phyloP scores from a whole-genome alignment of 2,888 invertebrate genomes.

The Anarsia innoxiella region DNA sequence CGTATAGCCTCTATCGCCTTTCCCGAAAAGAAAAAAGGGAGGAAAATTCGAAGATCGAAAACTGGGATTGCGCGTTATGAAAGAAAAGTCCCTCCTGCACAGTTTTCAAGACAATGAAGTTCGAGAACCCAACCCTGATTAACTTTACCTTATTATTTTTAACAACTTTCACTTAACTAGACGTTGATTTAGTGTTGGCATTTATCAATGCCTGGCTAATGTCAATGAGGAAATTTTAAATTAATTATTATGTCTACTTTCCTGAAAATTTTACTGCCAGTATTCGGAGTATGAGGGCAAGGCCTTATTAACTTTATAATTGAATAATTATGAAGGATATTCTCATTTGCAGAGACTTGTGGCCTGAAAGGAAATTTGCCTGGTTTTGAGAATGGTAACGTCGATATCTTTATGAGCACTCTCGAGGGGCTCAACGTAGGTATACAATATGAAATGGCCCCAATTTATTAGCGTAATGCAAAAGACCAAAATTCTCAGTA shows the following conservation, averaged over 20 bases:
- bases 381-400: constrained; percentile 13
- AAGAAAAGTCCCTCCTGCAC: constrained; percentile 36
- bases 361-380: constrained; percentile 27
- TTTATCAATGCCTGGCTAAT: constrained; percentile 1
- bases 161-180: constrained; percentile 17
- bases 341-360: constrained; percentile 32
- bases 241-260: constrained; percentile 7
- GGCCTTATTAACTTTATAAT: constrained; percentile 38
- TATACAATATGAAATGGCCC: constrained; percentile 15
- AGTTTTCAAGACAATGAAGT: constrained; percentile 41
- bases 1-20: constrained; percentile 50
- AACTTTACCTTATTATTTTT: constrained; percentile 38
- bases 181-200: constrained; percentile 1
- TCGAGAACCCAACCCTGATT: constrained; percentile 28
- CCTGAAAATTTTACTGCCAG: constrained; percentile 20
- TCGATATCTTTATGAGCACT: constrained; percentile 15
- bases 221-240: constrained; percentile 2
- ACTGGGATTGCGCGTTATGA: constrained; percentile 32
- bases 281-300: constrained; percentile 28
- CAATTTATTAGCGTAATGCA: constrained; percentile 17
- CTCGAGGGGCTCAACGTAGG: constrained; percentile 10
- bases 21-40: constrained; percentile 43
- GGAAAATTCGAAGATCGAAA: constrained; percentile 43
- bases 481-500: constrained; percentile 12
- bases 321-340: constrained; percentile 41